These are phyloP conservation scores for Crocuta crocuta DNA, from an alignment of 2,113 vertebrate genomes.

Conservation along the genomic window DNA sequence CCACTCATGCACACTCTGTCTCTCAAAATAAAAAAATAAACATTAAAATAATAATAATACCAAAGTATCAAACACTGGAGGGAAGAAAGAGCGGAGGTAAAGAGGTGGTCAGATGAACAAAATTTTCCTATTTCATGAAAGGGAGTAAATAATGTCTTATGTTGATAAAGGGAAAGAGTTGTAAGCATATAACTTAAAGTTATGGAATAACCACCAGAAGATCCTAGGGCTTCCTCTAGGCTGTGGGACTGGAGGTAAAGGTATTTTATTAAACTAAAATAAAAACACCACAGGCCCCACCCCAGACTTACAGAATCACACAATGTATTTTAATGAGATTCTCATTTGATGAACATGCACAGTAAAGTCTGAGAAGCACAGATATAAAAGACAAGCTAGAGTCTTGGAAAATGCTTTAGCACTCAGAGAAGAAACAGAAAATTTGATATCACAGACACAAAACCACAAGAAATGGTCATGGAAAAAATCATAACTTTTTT, in stretches of 20 bases:
- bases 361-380: not conserved
- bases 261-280: not conserved
- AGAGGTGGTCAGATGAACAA: not conserved
- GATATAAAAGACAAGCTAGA: not conserved
- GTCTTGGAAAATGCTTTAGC: not conserved
- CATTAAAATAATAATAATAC: no score
- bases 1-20: no score
- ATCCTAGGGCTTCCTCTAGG: not conserved
- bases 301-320: not conserved
- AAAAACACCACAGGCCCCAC: not conserved
- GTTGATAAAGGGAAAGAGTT: not conserved
- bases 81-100: not conserved
- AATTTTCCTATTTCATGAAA: not conserved
- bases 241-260: not conserved
- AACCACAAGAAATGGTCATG: not conserved
- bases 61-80: not conserved
- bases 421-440: not conserved
- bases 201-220: not conserved
- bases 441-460: not conserved
- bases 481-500: not conserved
- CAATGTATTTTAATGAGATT: slow-evolving; percentile 35
- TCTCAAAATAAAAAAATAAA: no score
- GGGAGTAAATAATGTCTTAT: not conserved
- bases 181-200: not conserved
- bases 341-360: not conserved